Percentiles rank a stretch among this genome's conserved stretches.
These are phyloP conservation scores for Cabera pusaria DNA, from an alignment of 2,888 invertebrate species.

Conservation along the genomic window DNA sequence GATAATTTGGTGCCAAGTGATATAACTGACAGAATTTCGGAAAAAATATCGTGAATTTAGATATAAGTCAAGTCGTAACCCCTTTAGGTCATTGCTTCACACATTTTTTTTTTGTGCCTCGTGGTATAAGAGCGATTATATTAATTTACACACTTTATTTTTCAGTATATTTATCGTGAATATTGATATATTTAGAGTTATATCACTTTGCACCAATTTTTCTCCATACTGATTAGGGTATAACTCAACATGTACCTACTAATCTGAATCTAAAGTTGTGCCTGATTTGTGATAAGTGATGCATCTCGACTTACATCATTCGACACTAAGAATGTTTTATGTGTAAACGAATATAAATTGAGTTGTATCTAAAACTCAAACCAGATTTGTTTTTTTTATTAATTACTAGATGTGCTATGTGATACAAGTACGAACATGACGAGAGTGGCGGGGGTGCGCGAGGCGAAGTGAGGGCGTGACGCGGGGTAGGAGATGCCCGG, in stretches of 20 bases:
- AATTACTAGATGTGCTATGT: too few relatives aligned
- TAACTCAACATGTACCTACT: too few relatives aligned
- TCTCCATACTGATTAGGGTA: neutral
- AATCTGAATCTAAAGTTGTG: constrained; percentile 3
- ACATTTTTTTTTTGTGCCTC: constrained; percentile 1
- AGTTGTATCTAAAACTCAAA: too few relatives aligned
- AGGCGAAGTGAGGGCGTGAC: too few relatives aligned
- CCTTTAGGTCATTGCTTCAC: constrained; percentile 6
- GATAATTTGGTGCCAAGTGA: constrained; percentile 7
- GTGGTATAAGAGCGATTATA: constrained; percentile 1
- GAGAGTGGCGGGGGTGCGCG: too few relatives aligned
- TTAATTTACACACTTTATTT: constrained; percentile 3
- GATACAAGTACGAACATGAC: too few relatives aligned
- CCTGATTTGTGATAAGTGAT: too few relatives aligned
- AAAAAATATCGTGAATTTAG: constrained; percentile 6
- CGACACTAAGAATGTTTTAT: too few relatives aligned
- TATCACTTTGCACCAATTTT: neutral
- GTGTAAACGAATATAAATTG: too few relatives aligned
- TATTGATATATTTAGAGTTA: constrained; percentile 9
- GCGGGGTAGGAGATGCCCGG: too few relatives aligned
- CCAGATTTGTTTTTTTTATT: too few relatives aligned
- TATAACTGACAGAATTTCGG: constrained; percentile 6
- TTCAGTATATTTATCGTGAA: constrained; percentile 7
- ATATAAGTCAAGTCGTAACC: constrained; percentile 5
- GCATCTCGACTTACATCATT: too few relatives aligned